phyloP scores from a whole-genome alignment of 2,888 invertebrate species.

The Thumatha senex region DNA sequence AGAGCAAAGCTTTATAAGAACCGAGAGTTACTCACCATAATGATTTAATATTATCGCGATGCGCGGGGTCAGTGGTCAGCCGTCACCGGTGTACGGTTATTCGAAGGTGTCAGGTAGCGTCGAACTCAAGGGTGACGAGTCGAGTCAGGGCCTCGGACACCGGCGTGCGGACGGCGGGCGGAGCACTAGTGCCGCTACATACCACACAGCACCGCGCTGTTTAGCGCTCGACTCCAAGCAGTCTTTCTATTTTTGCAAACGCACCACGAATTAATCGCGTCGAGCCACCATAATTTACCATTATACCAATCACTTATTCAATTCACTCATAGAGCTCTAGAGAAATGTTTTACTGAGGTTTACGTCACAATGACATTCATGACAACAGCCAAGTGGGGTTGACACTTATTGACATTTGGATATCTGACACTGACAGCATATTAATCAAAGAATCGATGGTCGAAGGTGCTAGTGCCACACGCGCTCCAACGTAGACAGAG shows the following conservation, averaged over 20 bases:
- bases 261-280: conserved; percentile 4
- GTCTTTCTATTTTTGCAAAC: conserved; percentile 3
- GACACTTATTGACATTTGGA: no score
- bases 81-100: neutral
- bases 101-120: neutral
- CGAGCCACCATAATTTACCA: conserved; percentile 7
- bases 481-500: no score
- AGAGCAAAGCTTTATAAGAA: neutral
- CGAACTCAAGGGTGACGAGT: neutral
- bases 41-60: neutral
- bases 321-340: no score
- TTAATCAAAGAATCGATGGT: no score
- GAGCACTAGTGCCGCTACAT: neutral
- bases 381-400: no score
- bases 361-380: no score
- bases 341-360: no score
- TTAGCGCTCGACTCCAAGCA: conserved; percentile 2
- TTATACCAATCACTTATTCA: neutral
- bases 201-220: conserved; percentile 6
- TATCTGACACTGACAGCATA: no score
- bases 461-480: no score
- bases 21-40: conserved; percentile 3
- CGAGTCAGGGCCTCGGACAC: neutral
- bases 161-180: neutral
- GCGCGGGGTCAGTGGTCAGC: conserved; percentile 1